These are phyloP conservation scores for Anguilla marmorata DNA, from an alignment of 2,797 vertebrate genomes.

Conservation along the genomic window DNA sequence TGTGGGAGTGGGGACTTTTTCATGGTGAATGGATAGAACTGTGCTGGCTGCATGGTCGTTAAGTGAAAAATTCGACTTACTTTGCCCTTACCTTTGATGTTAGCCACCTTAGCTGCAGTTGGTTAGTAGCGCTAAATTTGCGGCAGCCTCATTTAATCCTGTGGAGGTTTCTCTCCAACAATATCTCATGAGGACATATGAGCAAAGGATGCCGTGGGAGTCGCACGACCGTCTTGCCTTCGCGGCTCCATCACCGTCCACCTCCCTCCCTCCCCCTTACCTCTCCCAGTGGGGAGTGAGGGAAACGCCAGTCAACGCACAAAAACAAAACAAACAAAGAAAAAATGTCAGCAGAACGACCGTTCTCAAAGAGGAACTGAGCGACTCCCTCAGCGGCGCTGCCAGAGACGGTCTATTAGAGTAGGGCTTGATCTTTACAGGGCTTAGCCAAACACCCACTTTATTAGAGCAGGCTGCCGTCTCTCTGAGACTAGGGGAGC, in stretches of 20 bases:
- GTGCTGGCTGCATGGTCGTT: background rate
- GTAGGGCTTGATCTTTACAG: background rate
- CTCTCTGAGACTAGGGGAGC: background rate
- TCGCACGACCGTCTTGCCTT: background rate
- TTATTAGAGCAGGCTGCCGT: background rate
- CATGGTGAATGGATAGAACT: too few relatives aligned
- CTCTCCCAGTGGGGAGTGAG: background rate
- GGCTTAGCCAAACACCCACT: background rate
- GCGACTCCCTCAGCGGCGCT: background rate
- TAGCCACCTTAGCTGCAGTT: background rate
- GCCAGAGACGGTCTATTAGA: background rate
- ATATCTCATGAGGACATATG: background rate
- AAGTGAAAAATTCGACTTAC: background rate
- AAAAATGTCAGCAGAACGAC: background rate
- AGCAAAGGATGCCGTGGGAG: background rate
- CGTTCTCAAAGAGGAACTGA: background rate
- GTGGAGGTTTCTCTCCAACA: background rate
- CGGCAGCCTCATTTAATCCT: background rate
- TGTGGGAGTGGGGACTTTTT: too few relatives aligned
- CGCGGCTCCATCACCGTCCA: background rate
- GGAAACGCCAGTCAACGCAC: background rate
- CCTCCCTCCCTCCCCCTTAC: background rate
- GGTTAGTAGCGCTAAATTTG: background rate
- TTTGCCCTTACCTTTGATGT: background rate
- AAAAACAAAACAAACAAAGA: conserved; percentile 8